Base-by-base conservation (phyloP, 2,888 invertebrate species). In the Eilema griseolum region DNA sequence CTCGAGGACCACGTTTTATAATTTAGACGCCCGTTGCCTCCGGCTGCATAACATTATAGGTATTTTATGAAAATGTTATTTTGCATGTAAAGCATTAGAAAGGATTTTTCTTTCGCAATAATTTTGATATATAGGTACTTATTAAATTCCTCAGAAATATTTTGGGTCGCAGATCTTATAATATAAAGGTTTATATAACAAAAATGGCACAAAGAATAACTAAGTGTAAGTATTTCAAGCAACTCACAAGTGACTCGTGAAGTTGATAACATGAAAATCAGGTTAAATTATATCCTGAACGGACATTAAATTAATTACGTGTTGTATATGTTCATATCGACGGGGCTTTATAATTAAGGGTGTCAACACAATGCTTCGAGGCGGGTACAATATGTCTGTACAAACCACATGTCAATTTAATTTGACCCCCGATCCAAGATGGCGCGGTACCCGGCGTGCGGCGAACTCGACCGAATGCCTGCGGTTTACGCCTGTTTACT, bases 331-430 rank as follows among this genome's bases (percentile, higher is more conserved):
- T 83, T 89, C 87, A 88, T 90, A 92, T 91, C 89, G 88, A 84
- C 81, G 88, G 89, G 88, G 89, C 89, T 91, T 91, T 93, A 91
- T 93, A 94, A 95, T 94, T 93, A 94, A 92, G 93, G 93, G 92
- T 90, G 93, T 93, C 92, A 92, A 92, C 91, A 92, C 93, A 94
- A 94, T 93, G 89, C 88, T 86, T 81, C 85, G 84, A 88, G 87
- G 85, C 87, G 88, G 86, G 88, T 83, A 93, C 93, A 92, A 93
- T 93, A 90, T 91, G 93, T 91, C 90, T 91, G 92, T 88, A 89
- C 88, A 90, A 91, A 92, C 93, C 94, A 91, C 93, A 93, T 92
- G 93, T 93, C 94, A 94, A 94, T 94, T 94, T 93, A 94, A 95
- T 94, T 93, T 93, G 93, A 94, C 92, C 93, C 93, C 89, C 88